phyloP scores from a whole-genome alignment of 35 echinoderm and acorn worm genomes.

The Chiridota heheva region DNA sequence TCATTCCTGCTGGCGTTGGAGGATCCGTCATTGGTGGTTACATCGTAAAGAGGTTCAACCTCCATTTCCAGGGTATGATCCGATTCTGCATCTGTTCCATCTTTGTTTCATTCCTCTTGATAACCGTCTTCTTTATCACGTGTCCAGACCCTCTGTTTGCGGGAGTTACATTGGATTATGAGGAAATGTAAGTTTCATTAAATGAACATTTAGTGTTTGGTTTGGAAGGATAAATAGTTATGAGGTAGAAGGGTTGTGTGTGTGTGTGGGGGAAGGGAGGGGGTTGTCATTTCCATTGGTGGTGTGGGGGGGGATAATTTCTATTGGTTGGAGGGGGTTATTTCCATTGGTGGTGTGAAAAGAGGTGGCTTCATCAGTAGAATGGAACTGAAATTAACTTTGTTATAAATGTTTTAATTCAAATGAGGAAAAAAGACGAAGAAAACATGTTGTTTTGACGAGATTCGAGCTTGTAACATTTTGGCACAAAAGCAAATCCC shows the following conservation, averaged over 20 bases:
- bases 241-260: too few relatives aligned
- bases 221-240: background rate
- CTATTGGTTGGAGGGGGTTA: too few relatives aligned
- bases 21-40: slow-evolving; percentile 79
- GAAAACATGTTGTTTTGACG: too few relatives aligned
- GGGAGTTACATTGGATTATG: slow-evolving; percentile 77
- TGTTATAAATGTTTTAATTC: too few relatives aligned
- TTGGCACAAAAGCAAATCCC: too few relatives aligned
- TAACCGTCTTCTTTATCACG: slow-evolving; percentile 64
- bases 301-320: too few relatives aligned
- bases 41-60: slow-evolving; percentile 83
- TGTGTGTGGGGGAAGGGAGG: background rate
- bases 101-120: slow-evolving; percentile 69
- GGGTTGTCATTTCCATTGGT: background rate
- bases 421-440: too few relatives aligned
- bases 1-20: slow-evolving; percentile 77
- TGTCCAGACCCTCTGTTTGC: slow-evolving; percentile 82
- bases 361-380: too few relatives aligned
- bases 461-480: too few relatives aligned
- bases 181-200: slow-evolving; percentile 59
- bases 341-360: too few relatives aligned
- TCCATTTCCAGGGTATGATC: slow-evolving; percentile 84
- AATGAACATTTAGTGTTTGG: background rate
- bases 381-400: too few relatives aligned
- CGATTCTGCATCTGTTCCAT: slow-evolving; percentile 75